Percentiles rank a stretch among this genome's conserved stretches.
Conservation (phyloP, 1,140 invertebrate genomes). For the Zaprionus africanus region DNA sequence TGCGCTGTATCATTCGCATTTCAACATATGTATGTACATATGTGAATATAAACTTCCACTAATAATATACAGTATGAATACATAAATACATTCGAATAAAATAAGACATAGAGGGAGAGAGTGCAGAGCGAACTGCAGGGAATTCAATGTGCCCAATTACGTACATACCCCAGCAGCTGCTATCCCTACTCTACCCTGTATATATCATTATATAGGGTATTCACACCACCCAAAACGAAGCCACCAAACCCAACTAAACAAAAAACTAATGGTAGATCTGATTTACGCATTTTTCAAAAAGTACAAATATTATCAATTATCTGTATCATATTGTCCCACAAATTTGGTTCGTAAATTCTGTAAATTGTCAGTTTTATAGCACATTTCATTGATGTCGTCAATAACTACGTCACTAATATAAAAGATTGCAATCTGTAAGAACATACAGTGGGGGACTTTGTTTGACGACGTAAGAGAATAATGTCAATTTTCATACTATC, state of each 20-base stretch:
- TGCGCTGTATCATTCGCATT: slow-evolving; percentile 13
- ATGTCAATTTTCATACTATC: slow-evolving; percentile 1
- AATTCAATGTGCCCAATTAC: background rate
- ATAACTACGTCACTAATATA: slow-evolving; percentile 25
- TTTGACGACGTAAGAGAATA: slow-evolving; percentile 17
- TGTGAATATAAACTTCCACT: background rate
- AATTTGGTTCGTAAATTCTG: background rate
- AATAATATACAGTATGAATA: background rate
- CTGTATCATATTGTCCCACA: background rate
- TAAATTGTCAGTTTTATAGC: background rate
- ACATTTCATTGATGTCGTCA: slow-evolving; percentile 2
- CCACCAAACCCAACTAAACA: too few relatives aligned
- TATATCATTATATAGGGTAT: background rate
- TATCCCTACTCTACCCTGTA: background rate
- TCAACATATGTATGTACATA: background rate
- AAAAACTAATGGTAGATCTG: background rate
- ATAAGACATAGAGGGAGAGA: background rate
- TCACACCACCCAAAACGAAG: too few relatives aligned
- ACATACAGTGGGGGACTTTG: background rate
- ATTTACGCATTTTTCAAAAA: background rate
- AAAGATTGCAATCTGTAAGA: slow-evolving; percentile 6
- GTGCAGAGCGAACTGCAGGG: background rate
- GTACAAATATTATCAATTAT: background rate
- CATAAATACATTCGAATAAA: background rate
- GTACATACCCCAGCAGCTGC: background rate